A percentile compares a stretch with the other conserved stretches of the same genome.
These are phyloP conservation scores for Pammene aurita DNA, from an alignment of 2,888 invertebrate genomes.

Conservation along the genomic window DNA sequence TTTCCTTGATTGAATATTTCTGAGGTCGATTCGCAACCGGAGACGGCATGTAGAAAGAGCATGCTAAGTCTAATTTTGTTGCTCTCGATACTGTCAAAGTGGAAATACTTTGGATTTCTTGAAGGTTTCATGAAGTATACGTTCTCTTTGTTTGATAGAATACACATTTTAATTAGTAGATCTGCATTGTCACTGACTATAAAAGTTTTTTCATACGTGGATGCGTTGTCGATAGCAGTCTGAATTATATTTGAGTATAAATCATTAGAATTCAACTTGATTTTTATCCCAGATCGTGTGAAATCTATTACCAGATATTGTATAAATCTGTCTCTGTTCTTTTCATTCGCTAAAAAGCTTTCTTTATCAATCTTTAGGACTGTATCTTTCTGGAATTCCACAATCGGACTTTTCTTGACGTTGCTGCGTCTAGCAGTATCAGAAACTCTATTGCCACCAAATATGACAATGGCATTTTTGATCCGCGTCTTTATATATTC, in stretches of 20 bases:
- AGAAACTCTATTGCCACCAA: background rate
- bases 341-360: conserved; percentile 6
- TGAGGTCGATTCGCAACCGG: conserved; percentile 6
- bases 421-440: background rate
- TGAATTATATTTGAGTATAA: background rate
- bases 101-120: conserved; percentile 5
- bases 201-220: background rate
- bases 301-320: conserved; percentile 10
- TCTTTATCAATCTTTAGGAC: conserved; percentile 1
- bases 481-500: conserved; percentile 1
- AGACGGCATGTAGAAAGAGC: conserved; percentile 11
- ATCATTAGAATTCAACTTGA: background rate
- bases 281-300: conserved; percentile 1
- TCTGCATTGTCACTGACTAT: conserved; percentile 6
- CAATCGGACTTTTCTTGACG: background rate
- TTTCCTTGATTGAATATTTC: conserved; percentile 12
- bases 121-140: conserved; percentile 14
- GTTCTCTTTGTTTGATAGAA: background rate
- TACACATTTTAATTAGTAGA: conserved; percentile 1
- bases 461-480: conserved; percentile 1
- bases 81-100: background rate
- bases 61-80: conserved; percentile 1
- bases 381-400: conserved; percentile 9
- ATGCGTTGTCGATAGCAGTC: background rate
- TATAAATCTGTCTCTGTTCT: conserved; percentile 13